A percentile compares a stretch with the other conserved stretches of the same genome.
Evolutionary conservation across 2,888 invertebrate species (phyloP).

Genomic region (Drosophila algonquin): DNA sequence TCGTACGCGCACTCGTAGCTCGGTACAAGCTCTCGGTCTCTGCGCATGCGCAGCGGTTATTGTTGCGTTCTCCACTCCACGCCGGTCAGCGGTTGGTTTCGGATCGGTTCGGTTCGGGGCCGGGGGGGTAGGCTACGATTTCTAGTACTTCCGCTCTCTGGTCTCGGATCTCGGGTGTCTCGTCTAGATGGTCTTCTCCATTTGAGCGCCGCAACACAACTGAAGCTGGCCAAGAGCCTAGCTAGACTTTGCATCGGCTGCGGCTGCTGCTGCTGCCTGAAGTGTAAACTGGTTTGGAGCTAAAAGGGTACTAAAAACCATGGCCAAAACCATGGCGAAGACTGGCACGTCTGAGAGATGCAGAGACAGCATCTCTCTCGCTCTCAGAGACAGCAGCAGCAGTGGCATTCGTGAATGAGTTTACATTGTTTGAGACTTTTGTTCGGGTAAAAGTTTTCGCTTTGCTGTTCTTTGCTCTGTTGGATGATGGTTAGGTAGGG

Average conservation of each 20-base stretch:
- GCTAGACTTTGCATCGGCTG: conserved; percentile 36
- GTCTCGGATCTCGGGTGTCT: conserved; percentile 2
- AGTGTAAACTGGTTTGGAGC: conserved; percentile 53
- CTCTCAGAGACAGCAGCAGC: conserved; percentile 20
- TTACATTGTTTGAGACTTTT: conserved; percentile 57
- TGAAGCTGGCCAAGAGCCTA: conserved; percentile 45
- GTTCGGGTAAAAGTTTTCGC: conserved; percentile 72
- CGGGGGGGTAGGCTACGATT: background rate
- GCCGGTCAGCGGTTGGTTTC: conserved; percentile 22
- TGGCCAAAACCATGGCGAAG: conserved; percentile 14
- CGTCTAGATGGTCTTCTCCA: conserved; percentile 56
- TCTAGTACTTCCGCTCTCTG: conserved; percentile 22
- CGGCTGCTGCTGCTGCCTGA: conserved; percentile 44
- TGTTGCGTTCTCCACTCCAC: conserved; percentile 26
- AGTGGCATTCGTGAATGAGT: conserved; percentile 74
- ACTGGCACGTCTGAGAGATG: conserved; percentile 26
- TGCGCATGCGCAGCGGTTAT: conserved; percentile 71
- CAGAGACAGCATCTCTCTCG: conserved; percentile 11
- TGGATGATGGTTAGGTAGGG: conserved; percentile 14
- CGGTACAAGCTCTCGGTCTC: conserved; percentile 13
- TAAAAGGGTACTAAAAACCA: conserved; percentile 55
- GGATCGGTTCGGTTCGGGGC: conserved; percentile 11
- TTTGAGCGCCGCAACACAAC: conserved; percentile 75
- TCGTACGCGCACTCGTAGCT: background rate
- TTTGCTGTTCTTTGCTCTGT: conserved; percentile 57